Percentiles rank a stretch among this genome's conserved stretches.
Evolutionary conservation across 2,113 vertebrate genomes (phyloP).

Genomic region (Rhabdornis inornatus): DNA sequence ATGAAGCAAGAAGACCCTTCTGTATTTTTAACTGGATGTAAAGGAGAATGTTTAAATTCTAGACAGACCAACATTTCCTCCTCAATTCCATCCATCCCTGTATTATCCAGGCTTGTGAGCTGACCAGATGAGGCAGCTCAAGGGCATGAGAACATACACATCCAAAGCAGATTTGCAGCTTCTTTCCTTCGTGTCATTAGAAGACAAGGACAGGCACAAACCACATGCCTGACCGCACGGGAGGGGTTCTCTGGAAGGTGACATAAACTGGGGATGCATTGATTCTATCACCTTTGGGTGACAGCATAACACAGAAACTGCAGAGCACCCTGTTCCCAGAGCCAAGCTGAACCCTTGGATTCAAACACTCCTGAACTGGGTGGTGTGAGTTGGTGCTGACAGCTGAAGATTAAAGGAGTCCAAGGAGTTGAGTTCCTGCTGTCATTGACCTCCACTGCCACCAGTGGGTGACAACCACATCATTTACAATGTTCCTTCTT

Average conservation of each 20-base stretch:
- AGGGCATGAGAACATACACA: neutral
- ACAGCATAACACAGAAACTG: neutral
- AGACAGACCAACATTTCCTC: neutral
- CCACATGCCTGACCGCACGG: neutral
- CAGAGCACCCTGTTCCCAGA: neutral
- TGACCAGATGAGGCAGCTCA: neutral
- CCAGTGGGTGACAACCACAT: neutral
- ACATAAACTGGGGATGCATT: accelerated
- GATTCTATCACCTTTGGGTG: neutral
- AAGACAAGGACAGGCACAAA: neutral
- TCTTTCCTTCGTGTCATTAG: neutral
- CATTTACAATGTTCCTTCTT: neutral
- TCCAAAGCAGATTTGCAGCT: neutral
- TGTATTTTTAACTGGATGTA: neutral
- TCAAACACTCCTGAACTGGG: neutral
- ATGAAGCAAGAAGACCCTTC: neutral
- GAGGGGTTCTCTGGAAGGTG: neutral
- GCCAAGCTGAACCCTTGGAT: neutral
- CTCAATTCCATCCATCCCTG: neutral
- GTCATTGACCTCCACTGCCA: neutral
- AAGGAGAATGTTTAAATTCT: neutral
- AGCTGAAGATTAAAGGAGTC: neutral
- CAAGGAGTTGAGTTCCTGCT: neutral
- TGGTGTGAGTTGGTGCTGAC: neutral
- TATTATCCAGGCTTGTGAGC: neutral